These are phyloP conservation scores for Copidosoma aretas DNA, from an alignment of 2,888 invertebrate genomes.

Conservation along the genomic window DNA sequence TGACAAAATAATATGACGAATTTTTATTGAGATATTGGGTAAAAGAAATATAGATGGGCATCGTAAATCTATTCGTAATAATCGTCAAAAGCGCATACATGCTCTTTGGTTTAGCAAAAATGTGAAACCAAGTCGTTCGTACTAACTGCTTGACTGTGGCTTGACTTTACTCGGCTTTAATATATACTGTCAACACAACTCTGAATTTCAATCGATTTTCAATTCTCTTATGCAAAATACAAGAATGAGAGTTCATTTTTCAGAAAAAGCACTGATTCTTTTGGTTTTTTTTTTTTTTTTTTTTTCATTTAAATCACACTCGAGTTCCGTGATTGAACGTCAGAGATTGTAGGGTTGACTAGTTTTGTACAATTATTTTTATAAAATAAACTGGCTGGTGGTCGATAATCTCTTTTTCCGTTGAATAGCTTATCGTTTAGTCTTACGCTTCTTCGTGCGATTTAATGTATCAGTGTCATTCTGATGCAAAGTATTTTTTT, in stretches of 20 bases:
- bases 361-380: conserved; percentile 64
- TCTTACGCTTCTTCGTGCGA: background rate
- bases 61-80: conserved; percentile 35
- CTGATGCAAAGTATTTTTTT: no score
- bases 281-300: conserved; percentile 28
- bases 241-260: conserved; percentile 37
- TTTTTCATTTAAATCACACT: conserved; percentile 31
- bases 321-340: conserved; percentile 59
- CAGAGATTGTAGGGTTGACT: conserved; percentile 62
- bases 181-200: conserved; percentile 58
- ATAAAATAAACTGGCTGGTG: conserved; percentile 59
- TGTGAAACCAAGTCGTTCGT: background rate
- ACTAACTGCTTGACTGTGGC: conserved; percentile 51
- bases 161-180: conserved; percentile 57
- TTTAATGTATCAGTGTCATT: no score
- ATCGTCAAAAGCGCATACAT: conserved; percentile 32
- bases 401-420: conserved; percentile 32
- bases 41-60: no score
- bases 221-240: conserved; percentile 16
- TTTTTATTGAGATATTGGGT: no score
- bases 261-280: conserved; percentile 16
- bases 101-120: no score
- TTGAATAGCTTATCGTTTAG: conserved; percentile 8
- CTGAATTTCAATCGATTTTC: conserved; percentile 57
- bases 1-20: no score